Evolutionary conservation across 1,140 invertebrate species (phyloP).

Genomic region (Cotesia typhae): DNA sequence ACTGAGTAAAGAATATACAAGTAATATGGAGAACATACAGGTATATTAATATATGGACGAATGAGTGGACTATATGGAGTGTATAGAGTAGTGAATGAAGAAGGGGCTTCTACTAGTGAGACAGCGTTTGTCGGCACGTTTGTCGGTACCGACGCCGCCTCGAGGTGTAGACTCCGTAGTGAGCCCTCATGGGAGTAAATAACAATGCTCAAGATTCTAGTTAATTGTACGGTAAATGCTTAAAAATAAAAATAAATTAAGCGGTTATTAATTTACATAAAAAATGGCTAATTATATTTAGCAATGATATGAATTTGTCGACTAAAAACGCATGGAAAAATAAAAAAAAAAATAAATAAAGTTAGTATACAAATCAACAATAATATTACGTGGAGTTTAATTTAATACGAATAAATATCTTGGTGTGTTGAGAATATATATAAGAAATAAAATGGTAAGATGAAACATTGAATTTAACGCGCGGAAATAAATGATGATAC

Average conservation of each 20-base stretch:
- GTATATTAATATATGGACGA: background rate
- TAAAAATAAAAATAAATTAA: conserved; percentile 7
- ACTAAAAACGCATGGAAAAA: no score
- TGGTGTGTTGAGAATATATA: background rate
- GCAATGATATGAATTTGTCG: no score
- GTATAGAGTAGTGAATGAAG: conserved; percentile 31
- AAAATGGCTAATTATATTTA: no score
- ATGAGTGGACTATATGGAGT: background rate
- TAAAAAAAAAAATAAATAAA: no score
- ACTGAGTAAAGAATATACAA: conserved; percentile 13
- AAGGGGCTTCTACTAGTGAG: conserved; percentile 50
- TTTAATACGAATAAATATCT: background rate
- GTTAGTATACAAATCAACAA: background rate
- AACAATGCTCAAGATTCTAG: conserved; percentile 3
- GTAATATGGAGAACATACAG: background rate
- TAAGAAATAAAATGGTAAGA: conserved; percentile 3
- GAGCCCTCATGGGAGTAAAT: conserved; percentile 13
- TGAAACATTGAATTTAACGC: conserved; percentile 21
- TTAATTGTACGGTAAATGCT: conserved; percentile 1
- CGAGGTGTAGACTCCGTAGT: conserved; percentile 27
- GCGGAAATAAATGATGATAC: conserved; percentile 22
- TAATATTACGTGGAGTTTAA: background rate
- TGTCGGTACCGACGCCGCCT: conserved; percentile 56
- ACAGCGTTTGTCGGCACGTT: conserved; percentile 64
- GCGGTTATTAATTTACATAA: conserved; percentile 3